Evolutionary conservation across 35 echinoderm and acorn worm species (phyloP).

Genomic region (Stichopus chloronotus): DNA sequence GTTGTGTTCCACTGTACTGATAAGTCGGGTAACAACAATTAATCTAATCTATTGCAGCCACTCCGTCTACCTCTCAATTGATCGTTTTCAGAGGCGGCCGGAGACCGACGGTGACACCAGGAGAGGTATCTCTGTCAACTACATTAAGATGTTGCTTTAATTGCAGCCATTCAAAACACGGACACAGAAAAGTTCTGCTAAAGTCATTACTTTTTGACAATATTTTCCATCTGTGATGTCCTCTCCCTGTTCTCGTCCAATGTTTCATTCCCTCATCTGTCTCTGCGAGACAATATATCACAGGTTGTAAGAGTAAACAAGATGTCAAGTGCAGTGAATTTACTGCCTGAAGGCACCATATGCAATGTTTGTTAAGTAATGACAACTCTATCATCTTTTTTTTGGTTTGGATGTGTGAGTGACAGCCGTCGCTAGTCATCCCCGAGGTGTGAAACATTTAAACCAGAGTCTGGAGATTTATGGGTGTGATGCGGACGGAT

Average conservation of each 20-base stretch:
- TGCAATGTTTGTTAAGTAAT: neutral
- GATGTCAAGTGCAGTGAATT: neutral
- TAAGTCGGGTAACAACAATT: too few species aligned
- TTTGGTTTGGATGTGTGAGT: neutral
- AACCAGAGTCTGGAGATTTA: neutral
- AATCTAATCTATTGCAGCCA: too few species aligned
- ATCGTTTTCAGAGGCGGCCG: too few species aligned
- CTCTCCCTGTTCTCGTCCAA: neutral
- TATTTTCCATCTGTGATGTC: neutral
- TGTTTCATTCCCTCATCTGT: neutral
- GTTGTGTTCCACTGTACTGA: too few species aligned
- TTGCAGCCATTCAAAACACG: neutral
- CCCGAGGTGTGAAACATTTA: neutral
- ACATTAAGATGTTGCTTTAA: neutral
- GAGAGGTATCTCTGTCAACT: neutral
- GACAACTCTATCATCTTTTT: neutral
- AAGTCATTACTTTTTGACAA: neutral
- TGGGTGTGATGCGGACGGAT: too few species aligned
- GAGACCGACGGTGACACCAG: too few species aligned
- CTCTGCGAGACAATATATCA: neutral
- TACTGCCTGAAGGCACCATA: neutral
- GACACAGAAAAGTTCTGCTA: neutral
- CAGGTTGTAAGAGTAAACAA: neutral
- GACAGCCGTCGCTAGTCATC: neutral
- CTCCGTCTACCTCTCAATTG: too few species aligned